Evolutionary conservation across 2,797 vertebrate species (phyloP).

Genomic region (Lateolabrax maculatus): DNA sequence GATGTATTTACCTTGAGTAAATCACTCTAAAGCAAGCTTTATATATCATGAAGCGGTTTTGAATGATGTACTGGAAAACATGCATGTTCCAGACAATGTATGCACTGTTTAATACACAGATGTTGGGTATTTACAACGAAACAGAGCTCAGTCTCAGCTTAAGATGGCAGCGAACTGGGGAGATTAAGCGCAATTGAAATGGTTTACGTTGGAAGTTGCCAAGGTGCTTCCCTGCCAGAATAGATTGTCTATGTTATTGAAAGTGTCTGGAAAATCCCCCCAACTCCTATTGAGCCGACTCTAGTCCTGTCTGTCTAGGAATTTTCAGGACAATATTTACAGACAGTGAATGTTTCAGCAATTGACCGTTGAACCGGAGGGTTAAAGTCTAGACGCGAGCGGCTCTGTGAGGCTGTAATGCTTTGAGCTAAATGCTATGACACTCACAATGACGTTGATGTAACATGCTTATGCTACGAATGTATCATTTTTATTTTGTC

Average conservation of each 20-base stretch:
- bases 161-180: conserved; percentile 39
- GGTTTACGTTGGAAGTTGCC: conserved; percentile 70
- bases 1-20: conserved; percentile 30
- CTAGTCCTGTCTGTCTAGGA: conserved; percentile 71
- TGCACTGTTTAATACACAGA: conserved; percentile 61
- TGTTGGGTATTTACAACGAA: conserved; percentile 52
- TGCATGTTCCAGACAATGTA: conserved; percentile 42
- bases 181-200: conserved; percentile 69
- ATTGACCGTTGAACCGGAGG: conserved; percentile 6
- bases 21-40: conserved; percentile 16
- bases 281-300: conserved; percentile 51
- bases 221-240: conserved; percentile 72
- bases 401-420: neutral
- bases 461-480: neutral
- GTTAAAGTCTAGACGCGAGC: conserved; percentile 18
- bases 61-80: conserved; percentile 60
- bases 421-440: neutral
- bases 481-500: neutral
- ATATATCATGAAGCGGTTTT: conserved; percentile 34
- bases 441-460: neutral
- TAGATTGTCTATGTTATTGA: conserved; percentile 82
- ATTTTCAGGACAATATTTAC: conserved; percentile 77
- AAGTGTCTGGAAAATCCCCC: conserved; percentile 83
- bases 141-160: conserved; percentile 28
- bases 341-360: conserved; percentile 50